Conservation (phyloP, 1,140 invertebrate genomes). For the roundworm (Caenorhabditis elegans) region DNA sequence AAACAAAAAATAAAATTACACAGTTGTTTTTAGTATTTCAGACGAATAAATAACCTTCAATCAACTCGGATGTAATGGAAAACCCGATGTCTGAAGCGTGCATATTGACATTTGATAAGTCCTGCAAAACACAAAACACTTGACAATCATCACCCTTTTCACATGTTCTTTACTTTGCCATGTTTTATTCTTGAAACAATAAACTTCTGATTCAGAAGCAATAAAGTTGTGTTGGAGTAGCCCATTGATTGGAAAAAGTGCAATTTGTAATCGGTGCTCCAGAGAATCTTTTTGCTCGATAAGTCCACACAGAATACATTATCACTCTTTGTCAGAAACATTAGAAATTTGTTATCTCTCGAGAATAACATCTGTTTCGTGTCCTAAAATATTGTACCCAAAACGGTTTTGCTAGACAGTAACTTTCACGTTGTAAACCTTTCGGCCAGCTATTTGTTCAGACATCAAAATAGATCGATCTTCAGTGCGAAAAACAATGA, state of each 20-base stretch:
- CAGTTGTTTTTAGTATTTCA: neutral
- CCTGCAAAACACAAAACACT: too few species aligned
- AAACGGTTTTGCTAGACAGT: neutral
- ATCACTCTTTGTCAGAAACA: constrained; percentile 19
- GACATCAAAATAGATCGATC: constrained; percentile 16
- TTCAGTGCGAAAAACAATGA: constrained; percentile 30
- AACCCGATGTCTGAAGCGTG: constrained; percentile 21
- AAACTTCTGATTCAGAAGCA: neutral
- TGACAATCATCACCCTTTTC: too few species aligned
- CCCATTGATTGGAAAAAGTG: constrained; percentile 19
- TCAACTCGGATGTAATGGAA: constrained; percentile 8
- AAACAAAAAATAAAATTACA: neutral
- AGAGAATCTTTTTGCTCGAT: neutral
- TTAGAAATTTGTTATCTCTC: constrained; percentile 14
- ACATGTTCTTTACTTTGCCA: neutral
- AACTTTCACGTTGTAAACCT: neutral
- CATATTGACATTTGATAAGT: constrained; percentile 16
- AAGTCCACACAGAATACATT: constrained; percentile 7
- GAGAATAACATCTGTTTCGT: constrained; percentile 16
- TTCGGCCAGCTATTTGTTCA: neutral
- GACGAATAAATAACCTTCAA: neutral
- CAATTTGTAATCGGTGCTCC: neutral
- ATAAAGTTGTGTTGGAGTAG: neutral
- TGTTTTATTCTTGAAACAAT: constrained; percentile 11
- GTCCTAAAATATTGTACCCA: constrained; percentile 5